Percentiles rank a stretch among this genome's conserved stretches.
Evolutionary conservation across 2,113 vertebrate species (phyloP).

Genomic region (Hirundichthys speculiger): DNA sequence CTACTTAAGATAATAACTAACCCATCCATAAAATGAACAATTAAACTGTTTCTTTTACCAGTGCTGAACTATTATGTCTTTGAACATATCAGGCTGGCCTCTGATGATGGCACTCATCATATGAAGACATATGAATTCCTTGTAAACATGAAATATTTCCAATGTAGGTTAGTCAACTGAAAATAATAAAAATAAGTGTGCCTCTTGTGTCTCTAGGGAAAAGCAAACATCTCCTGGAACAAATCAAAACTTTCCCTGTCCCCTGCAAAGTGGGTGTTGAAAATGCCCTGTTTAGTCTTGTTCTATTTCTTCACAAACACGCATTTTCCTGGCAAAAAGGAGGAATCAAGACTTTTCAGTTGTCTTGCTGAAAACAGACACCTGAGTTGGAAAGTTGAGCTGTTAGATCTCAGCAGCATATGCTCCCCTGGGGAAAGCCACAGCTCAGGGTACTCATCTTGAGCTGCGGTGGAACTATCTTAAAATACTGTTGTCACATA

Average conservation of each 20-base stretch:
- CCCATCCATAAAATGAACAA: background rate
- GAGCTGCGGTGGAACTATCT: slow-evolving; percentile 51
- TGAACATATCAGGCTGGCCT: background rate
- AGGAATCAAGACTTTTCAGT: slow-evolving; percentile 78
- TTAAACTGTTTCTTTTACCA: background rate
- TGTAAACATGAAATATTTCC: slow-evolving; percentile 40
- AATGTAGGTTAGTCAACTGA: slow-evolving; percentile 50
- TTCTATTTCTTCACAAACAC: slow-evolving; percentile 79
- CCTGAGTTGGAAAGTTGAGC: slow-evolving; percentile 78
- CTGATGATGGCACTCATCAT: slow-evolving; percentile 4
- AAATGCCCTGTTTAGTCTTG: slow-evolving; percentile 80
- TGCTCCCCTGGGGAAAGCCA: slow-evolving; percentile 67
- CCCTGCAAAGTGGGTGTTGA: slow-evolving; percentile 51
- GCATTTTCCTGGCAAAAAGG: slow-evolving; percentile 73
- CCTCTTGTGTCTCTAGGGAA: slow-evolving; percentile 73
- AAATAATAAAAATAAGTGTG: slow-evolving; percentile 69
- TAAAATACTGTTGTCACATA: slow-evolving; percentile 78
- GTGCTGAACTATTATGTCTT: background rate
- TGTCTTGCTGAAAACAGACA: slow-evolving; percentile 76
- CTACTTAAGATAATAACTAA: background rate
- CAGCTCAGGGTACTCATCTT: slow-evolving; percentile 69
- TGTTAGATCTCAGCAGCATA: slow-evolving; percentile 75
- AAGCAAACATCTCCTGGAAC: slow-evolving; percentile 71
- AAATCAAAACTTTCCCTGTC: slow-evolving; percentile 75
- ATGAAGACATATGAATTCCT: slow-evolving; percentile 31